These are phyloP conservation scores for Paratilapia polleni DNA, from an alignment of 2,113 vertebrate genomes.

Conservation along the genomic window DNA sequence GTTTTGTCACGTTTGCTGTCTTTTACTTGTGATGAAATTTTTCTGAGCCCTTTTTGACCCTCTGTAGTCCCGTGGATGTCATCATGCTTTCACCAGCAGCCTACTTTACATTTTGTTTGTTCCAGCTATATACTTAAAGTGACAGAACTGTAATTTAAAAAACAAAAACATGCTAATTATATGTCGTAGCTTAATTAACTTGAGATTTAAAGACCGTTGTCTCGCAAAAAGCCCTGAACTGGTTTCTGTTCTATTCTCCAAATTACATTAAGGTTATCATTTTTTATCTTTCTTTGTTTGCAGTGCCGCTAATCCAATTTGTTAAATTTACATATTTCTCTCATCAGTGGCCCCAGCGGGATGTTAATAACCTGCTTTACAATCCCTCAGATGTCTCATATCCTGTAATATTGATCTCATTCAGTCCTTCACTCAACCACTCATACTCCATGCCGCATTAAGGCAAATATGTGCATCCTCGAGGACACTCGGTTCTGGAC, in stretches of 20 bases:
- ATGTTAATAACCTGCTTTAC: neutral
- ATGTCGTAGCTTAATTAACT: neutral
- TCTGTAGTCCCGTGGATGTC: too few species aligned
- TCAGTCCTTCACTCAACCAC: neutral
- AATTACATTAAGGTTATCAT: neutral
- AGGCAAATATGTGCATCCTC: neutral
- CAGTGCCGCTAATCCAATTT: neutral
- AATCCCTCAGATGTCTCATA: constrained; percentile 4
- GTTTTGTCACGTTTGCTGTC: too few species aligned
- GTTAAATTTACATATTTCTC: neutral
- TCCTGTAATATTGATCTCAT: constrained; percentile 18
- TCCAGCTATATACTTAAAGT: neutral
- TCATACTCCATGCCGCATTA: neutral
- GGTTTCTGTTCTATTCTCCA: neutral
- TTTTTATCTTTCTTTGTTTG: neutral
- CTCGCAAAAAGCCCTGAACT: neutral
- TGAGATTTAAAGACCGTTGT: neutral
- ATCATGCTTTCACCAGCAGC: neutral
- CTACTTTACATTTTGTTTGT: neutral
- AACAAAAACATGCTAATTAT: too few species aligned
- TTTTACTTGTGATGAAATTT: too few species aligned
- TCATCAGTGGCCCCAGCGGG: neutral
- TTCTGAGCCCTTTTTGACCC: too few species aligned
- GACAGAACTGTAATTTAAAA: neutral
- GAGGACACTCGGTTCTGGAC: neutral